Base-by-base conservation (phyloP, 2,888 invertebrate genomes). In the Frankliniella fusca region DNA sequence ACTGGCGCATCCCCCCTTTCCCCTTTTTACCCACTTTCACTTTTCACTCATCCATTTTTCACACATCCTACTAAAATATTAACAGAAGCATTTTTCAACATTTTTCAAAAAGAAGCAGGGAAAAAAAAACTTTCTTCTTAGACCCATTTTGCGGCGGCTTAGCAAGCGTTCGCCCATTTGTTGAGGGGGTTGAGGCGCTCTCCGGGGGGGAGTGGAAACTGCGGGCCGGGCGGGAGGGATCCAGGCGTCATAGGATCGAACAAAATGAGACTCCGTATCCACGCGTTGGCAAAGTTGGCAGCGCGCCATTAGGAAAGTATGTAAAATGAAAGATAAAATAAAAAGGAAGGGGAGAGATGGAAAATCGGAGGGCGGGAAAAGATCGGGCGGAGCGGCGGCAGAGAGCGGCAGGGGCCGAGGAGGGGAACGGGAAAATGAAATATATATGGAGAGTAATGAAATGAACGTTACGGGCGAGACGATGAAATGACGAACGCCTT, bases 261-360 rank as follows among this genome's bases (percentile, higher is more conserved):
- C n/a, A n/a, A 61, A 61, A 61, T 61, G 61, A 61, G 61, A 61
- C 61, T 18, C 0, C 61, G 61, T 61, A 61, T 61, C 61, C 61
- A 38, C 38, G 38, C 38, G 61, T 18, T 18, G 61, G 61, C 20
- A 38, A 61, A 61, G 61, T 61, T 61, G 61, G 61, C 61, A 3
- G 61, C 61, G 61, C 61, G 61, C 61, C 61, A 61, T 61, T 61
- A 61, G 61, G 61, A 61, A 61, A 61, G 61, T 61, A 61, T 61
- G 61, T 61, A 61, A 61, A 61, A 61, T 61, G 61, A 61, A 61
- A 18, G 61, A n/a, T 18, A 61, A n/a, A n/a, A n/a, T 20, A 61
- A 61, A 61, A n/a, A 61, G 7, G 61, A 18, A 54, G 54, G 61
- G 12, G 15, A 18, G n/a, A 61, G n/a, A 61, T 20, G 61, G 61